Conservation (phyloP, 2,797 vertebrate species). For the Sternarchorhynchus goeldii region DNA sequence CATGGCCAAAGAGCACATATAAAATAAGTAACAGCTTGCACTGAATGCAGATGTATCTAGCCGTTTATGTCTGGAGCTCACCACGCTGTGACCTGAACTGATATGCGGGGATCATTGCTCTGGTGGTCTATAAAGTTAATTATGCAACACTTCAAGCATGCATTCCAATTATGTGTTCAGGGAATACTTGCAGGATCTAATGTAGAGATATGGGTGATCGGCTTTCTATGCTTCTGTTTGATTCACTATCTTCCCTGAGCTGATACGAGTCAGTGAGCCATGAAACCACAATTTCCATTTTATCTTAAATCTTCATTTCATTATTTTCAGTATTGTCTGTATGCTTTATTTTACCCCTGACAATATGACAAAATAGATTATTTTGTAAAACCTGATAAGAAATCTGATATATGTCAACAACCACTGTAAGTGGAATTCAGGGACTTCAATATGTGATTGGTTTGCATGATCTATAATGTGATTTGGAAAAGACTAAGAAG, state of each 20-base stretch:
- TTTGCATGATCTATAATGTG: slow-evolving; percentile 5
- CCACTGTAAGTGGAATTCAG: slow-evolving; percentile 39
- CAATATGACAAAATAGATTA: neutral
- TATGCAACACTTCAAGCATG: slow-evolving; percentile 24
- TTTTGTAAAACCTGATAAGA: neutral
- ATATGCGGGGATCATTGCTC: neutral
- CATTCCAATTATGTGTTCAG: slow-evolving; percentile 1
- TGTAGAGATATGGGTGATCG: slow-evolving; percentile 20
- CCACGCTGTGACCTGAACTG: neutral
- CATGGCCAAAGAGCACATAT: neutral
- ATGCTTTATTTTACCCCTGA: neutral
- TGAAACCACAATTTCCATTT: neutral
- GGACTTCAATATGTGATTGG: slow-evolving; percentile 4
- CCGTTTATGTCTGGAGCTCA: too few relatives aligned
- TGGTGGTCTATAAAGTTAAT: neutral
- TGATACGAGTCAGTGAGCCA: neutral
- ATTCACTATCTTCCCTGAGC: neutral
- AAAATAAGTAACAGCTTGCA: neutral
- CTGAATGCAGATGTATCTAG: too few relatives aligned
- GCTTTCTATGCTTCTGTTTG: neutral
- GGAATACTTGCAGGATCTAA: slow-evolving; percentile 2
- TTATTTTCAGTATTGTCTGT: neutral
- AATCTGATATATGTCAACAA: neutral
- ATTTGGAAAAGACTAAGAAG: slow-evolving; percentile 10
- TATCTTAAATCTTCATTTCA: too few relatives aligned